Base-by-base conservation (phyloP, 2,113 vertebrate species). In the Corvus hawaiiensis region DNA sequence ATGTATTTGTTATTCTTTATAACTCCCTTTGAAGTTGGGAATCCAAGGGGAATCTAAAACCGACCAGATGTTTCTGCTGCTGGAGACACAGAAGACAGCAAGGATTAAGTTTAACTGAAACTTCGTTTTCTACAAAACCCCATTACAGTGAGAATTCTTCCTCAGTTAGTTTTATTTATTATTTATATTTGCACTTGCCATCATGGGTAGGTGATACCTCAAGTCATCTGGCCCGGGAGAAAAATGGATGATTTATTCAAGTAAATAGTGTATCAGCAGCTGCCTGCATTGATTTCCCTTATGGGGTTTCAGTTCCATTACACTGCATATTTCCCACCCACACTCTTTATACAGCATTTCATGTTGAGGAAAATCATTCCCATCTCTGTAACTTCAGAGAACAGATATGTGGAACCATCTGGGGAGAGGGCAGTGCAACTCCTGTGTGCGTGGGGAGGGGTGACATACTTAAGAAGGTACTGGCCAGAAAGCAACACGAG, bases 1-100 rank as follows among this genome's bases (percentile, higher is more conserved):
- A 98, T 98, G 97, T 98, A 98, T 98, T 98, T 98, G 98, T 98
- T 98, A 98, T 98, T 98, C 98, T 98, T 98, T 98, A 95, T 98
- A 97, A 98, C 97, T 98, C 98, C 90, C 98, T 98, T 98, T 98
- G 98, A 98, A 98, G 98, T 98, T 98, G 97, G 97, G 98, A 98
- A 98, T 98, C 98, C 98, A 97, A 98, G 95, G 98, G 98, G 98
- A 98, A 98, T 98, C 97, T 98, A 98, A 98, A 98, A 98, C 98
- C 94, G 46, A 98, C 97, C 98, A 98, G 98, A 98, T 98, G 98
- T 98, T 98, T 98, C 97, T 98, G 94, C 97, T 98, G 97, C 95
- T 98, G 96, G 96, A 98, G 94, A 97, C 93, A 67, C 78, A 92
- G 95, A 97, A 98, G 93, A 97, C 95, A 96, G 96, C 95, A 89